These are phyloP conservation scores for Lepidocolaptes lacrymiger DNA, from an alignment of 2,797 vertebrate genomes.

Conservation along the genomic window DNA sequence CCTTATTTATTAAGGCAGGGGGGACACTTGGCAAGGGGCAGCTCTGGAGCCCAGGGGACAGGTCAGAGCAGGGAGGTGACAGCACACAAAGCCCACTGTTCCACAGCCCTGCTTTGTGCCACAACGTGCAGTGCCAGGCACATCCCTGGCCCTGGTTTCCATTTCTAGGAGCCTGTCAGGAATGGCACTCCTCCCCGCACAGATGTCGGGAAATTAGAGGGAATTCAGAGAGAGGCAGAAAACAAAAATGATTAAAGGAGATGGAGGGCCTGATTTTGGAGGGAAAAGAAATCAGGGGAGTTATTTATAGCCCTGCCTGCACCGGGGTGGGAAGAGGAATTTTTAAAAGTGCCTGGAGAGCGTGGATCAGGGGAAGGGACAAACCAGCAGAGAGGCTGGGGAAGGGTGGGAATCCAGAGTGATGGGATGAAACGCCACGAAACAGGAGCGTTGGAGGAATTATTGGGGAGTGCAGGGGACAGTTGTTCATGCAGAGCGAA, in stretches of 20 bases:
- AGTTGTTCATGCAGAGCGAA: background rate
- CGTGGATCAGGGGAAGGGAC: background rate
- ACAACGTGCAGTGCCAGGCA: background rate
- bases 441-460: background rate
- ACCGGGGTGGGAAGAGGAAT: background rate
- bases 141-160: slow-evolving; percentile 16
- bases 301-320: slow-evolving; percentile 47
- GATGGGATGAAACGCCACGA: background rate
- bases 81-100: background rate
- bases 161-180: slow-evolving; percentile 40
- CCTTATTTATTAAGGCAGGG: background rate
- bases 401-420: background rate
- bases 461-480: background rate
- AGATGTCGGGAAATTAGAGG: slow-evolving; percentile 61
- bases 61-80: background rate
- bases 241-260: slow-evolving; percentile 53
- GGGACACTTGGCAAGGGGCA: background rate
- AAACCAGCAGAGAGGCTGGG: background rate
- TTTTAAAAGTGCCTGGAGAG: background rate
- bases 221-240: slow-evolving; percentile 56
- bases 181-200: slow-evolving; percentile 25
- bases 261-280: slow-evolving; percentile 59
- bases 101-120: background rate
- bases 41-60: background rate
- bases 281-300: slow-evolving; percentile 41